Conservation (phyloP, 2,113 vertebrate genomes). For the Tupaia chinensis region DNA sequence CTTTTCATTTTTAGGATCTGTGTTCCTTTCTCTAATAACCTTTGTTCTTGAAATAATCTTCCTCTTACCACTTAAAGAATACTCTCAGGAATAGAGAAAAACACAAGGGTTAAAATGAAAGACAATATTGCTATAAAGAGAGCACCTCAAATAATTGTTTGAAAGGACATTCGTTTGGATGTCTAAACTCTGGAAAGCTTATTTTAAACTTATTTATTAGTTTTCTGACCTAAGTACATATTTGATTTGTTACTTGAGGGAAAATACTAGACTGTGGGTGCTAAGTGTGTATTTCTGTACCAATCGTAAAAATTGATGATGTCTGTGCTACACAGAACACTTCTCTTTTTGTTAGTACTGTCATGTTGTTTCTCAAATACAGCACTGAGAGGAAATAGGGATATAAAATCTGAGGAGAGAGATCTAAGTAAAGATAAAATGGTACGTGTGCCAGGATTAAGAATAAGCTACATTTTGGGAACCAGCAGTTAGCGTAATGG, state of each 20-base stretch:
- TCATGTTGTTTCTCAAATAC: background rate
- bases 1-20: background rate
- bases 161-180: background rate
- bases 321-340: background rate
- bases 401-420: background rate
- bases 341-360: background rate
- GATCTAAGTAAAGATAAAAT: background rate
- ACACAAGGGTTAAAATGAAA: background rate
- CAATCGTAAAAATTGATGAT: background rate
- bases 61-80: background rate
- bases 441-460: background rate
- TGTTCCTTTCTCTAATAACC: background rate
- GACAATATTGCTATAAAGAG: background rate
- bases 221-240: background rate
- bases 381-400: background rate
- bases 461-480: background rate
- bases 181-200: background rate
- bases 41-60: slow-evolving; percentile 19
- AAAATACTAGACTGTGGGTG: background rate
- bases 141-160: background rate
- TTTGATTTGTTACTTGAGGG: background rate
- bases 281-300: background rate
- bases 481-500: too few relatives aligned
- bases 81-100: background rate
- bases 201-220: background rate